Evolutionary conservation across 2,113 vertebrate genomes (phyloP), one percentile per base, ranked within the genome.

Genomic region (Nematolebias whitei): DNA sequence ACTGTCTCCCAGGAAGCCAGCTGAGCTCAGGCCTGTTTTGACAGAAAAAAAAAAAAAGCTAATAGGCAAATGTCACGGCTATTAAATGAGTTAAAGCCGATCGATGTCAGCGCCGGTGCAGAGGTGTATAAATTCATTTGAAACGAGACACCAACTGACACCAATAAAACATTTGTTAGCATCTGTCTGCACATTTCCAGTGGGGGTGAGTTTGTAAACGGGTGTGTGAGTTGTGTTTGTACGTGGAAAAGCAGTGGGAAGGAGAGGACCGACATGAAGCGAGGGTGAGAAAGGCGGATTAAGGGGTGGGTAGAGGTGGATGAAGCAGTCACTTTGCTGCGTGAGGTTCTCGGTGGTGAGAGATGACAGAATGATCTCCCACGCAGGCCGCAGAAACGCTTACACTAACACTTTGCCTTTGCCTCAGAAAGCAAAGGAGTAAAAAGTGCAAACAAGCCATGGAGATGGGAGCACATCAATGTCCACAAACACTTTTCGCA

Each of bases 21-120:
- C 61, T 57, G 59, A 78, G 68, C 49, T 64, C 7, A 40, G 48
- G 54, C 57, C 54, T 77, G 59, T 81, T 79, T 71, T 81, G 84
- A 87, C 85, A 82, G 77, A 85, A 85, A 85, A 88, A 81, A 85
- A 85, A 85, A 85, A 88, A 81, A 85, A 91, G 80, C 80, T 88
- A 80, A 88, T 84, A 83, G 83, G 77, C 76, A 85, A 90, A 87
- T 85, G 82, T 75, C 83, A 77, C 63, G 77, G 70, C 56, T 82
- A 74, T 88, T 90, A 88, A 88, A 89, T 89, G 80, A 90, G 81
- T 85, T 85, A 83, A 77, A 69, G 45, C 77, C 61, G 39, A 91
- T 91, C 80, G 73, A 91, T 88, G 86, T 79, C 78, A 74, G 78
- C 74, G 78, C 61, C 35, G 2, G 23, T 41, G 45, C 74, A 61